A percentile compares a stretch with the other conserved stretches of the same genome.
These are phyloP conservation scores for Phoxinus phoxinus DNA, from an alignment of 2,113 vertebrate genomes.

Conservation along the genomic window DNA sequence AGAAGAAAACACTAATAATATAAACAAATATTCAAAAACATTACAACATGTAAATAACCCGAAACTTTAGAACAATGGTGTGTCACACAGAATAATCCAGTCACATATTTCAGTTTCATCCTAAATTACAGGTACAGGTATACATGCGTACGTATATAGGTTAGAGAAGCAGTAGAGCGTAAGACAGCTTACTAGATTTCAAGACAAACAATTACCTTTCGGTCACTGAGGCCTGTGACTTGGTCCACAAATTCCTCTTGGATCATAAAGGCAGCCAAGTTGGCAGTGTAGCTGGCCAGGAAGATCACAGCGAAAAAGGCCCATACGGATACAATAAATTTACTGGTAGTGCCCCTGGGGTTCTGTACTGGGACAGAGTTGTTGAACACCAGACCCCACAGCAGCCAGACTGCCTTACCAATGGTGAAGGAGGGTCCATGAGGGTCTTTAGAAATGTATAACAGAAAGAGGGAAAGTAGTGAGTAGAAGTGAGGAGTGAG, in stretches of 20 bases:
- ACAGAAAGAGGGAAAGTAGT: constrained; percentile 4
- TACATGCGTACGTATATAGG: neutral
- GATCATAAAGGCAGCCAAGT: constrained; percentile 99
- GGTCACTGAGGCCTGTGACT: constrained; percentile 97
- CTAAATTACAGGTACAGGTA: neutral
- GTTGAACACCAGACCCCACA: constrained; percentile 99
- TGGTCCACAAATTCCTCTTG: constrained; percentile 99
- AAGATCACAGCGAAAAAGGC: constrained; percentile 99
- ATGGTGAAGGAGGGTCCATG: constrained; percentile 97
- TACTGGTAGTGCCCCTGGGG: constrained; percentile 95
- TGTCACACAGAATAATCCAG: neutral
- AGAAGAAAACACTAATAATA: too few species aligned
- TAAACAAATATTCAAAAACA: neutral
- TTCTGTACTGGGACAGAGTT: constrained; percentile 99
- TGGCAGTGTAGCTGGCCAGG: constrained; percentile 97
- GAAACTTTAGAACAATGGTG: neutral
- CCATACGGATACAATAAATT: constrained; percentile 99
- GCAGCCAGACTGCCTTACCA: constrained; percentile 96
- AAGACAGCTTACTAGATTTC: neutral
- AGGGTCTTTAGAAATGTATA: constrained; percentile 76
- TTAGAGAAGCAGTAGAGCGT: neutral
- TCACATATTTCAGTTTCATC: neutral
- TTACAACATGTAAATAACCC: neutral
- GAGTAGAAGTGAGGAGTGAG: neutral
- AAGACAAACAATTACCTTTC: constrained; percentile 82